These are phyloP conservation scores for pig (Sus scrofa) DNA, from an alignment of 2,113 vertebrate species.

Conservation along the genomic window DNA sequence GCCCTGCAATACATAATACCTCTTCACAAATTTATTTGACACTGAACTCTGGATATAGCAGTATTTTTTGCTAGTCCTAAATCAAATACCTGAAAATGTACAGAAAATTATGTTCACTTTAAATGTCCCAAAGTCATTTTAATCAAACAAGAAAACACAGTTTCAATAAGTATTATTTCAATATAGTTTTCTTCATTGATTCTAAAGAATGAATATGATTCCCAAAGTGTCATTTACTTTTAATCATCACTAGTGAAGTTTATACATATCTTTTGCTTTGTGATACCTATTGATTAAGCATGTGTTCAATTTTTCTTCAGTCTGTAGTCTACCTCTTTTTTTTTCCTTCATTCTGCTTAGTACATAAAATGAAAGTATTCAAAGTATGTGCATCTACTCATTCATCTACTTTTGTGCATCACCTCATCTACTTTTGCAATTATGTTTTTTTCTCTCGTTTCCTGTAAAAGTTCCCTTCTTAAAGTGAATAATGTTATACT, in stretches of 20 bases:
- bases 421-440: not conserved
- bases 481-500: not conserved
- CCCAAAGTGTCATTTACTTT: not conserved
- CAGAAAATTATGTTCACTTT: not conserved
- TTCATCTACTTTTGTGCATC: not conserved
- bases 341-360: not conserved
- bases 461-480: not conserved
- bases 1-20: not conserved
- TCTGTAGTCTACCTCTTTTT: not conserved
- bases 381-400: not conserved
- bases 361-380: not conserved
- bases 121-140: conserved; percentile 10
- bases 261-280: not conserved
- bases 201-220: not conserved
- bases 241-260: not conserved
- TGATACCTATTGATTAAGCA: not conserved
- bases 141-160: not conserved
- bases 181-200: not conserved
- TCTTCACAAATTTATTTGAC: not conserved
- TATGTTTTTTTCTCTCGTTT: not conserved
- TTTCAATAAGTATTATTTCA: not conserved
- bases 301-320: not conserved
- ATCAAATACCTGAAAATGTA: not conserved
- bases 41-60: not conserved
- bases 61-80: not conserved